phyloP scores from a whole-genome alignment of 1,140 invertebrate species.

The Mactra quadrangularis region DNA sequence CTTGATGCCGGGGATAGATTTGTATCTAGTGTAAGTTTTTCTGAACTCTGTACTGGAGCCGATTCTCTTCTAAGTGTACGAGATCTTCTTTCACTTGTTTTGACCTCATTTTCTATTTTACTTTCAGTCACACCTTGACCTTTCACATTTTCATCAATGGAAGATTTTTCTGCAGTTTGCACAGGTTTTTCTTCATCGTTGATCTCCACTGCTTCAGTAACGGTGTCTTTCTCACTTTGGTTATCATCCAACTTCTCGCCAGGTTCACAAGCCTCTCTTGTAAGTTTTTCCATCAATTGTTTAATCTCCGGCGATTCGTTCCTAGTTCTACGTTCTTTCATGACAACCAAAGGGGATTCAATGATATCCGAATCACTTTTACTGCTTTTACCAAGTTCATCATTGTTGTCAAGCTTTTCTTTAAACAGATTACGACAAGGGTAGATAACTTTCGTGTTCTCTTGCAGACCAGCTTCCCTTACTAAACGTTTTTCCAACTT shows the following conservation, averaged over 20 bases:
- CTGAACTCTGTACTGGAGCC: background rate
- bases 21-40: background rate
- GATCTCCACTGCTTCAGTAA: background rate
- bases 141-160: background rate
- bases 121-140: background rate
- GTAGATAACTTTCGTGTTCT: background rate
- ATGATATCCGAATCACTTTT: too few relatives aligned
- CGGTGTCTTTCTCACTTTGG: background rate
- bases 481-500: slow-evolving; percentile 18
- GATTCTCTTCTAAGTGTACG: background rate
- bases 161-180: background rate
- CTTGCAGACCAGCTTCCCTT: slow-evolving; percentile 9
- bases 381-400: too few relatives aligned
- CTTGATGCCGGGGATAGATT: slow-evolving; percentile 7
- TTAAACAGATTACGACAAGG: too few relatives aligned
- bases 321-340: background rate
- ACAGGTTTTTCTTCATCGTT: background rate
- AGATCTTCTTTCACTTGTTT: background rate
- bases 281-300: slow-evolving; percentile 6
- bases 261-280: background rate
- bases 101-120: too few relatives aligned
- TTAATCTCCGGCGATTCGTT: slow-evolving; percentile 18
- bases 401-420: too few relatives aligned
- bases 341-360: too few relatives aligned
- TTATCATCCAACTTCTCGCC: background rate